Base-by-base conservation (phyloP, 2,888 invertebrate species). In the Leptothorax acervorum region DNA sequence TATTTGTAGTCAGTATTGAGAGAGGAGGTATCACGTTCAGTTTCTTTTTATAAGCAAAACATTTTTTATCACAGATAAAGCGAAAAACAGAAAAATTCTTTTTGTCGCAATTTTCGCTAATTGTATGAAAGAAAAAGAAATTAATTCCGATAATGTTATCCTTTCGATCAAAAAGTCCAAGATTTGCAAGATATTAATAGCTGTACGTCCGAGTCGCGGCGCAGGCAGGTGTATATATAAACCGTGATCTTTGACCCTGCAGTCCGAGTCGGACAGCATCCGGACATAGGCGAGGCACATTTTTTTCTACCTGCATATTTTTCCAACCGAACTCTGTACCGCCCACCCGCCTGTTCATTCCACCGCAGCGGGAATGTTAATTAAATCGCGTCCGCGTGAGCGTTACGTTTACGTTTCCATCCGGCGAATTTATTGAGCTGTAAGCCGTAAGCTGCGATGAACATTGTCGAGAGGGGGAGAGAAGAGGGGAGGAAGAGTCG, bases 321-420 rank as follows among this genome's bases (percentile, higher is more conserved):
- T 85, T 85, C 45, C 57, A 15, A 42, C 23, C 66, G 12, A 79
- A 74, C 68, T 73, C 68, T 31, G 66, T 68, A 57, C 45, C 31
- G 66, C 42, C 18, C 31, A 42, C 35, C 60, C 39, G 57, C 39
- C 74, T 70, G 79, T 28, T 71, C 82, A 55, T 75, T 65, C 70
- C 48, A 45, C 6, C 63, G 55, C 79, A 62, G 63, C 82, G 53
- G 65, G 74, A 87, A 84, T 82, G 86, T 86, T 87, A 84, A 87
- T 86, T 86, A 84, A 84, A 78, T 78, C 74, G 84, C 78, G 62
- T 76, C 55, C 82, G 65, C 28, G 68, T 51, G 39, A 70, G 57
- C 45, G 31, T 53, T 82, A 76, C 76, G 51, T 82, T 82, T 63
- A 82, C 62, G 82, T 82, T 82, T 82, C 63, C 76, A 82, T 82